Evolutionary conservation across 2,888 invertebrate species (phyloP).

Genomic region (Caenorhabditis panamensis): DNA sequence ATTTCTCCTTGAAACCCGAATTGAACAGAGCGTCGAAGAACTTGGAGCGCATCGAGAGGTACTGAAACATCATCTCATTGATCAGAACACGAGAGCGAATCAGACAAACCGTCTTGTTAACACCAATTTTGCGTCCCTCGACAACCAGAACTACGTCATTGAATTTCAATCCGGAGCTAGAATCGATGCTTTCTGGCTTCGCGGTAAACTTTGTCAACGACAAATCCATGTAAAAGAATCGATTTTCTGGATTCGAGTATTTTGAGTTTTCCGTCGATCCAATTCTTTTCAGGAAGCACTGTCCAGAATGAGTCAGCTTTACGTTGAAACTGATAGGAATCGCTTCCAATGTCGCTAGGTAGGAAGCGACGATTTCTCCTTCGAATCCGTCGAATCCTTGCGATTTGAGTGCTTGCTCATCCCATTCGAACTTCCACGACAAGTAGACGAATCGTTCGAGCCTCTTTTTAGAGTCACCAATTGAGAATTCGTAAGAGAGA

Average conservation of each 20-base stretch:
- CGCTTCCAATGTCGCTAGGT: background rate
- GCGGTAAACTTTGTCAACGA: too few relatives aligned
- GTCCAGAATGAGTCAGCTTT: slow-evolving; percentile 1
- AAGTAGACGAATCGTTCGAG: background rate
- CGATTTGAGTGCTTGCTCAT: background rate
- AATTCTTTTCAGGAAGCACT: background rate
- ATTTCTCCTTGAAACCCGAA: slow-evolving; percentile 30
- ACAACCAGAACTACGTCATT: slow-evolving; percentile 8
- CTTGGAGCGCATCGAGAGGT: slow-evolving; percentile 16
- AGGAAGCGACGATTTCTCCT: background rate
- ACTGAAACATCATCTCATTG: background rate
- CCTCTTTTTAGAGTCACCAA: background rate
- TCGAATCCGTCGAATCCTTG: background rate
- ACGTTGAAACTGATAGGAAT: background rate
- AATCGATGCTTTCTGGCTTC: too few relatives aligned
- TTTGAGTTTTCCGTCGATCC: too few relatives aligned
- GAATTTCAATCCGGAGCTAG: too few relatives aligned
- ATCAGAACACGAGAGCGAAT: too few relatives aligned
- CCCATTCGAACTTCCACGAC: background rate
- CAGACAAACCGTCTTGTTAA: slow-evolving; percentile 14
- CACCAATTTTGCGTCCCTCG: slow-evolving; percentile 14
- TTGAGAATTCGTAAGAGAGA: background rate
- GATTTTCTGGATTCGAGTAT: too few relatives aligned
- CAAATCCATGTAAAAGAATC: too few relatives aligned
- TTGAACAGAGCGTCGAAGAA: slow-evolving; percentile 25